A percentile compares a stretch with the other conserved stretches of the same genome.
Evolutionary conservation across 2,797 vertebrate genomes (phyloP).

Genomic region (Acanthopagrus latus): DNA sequence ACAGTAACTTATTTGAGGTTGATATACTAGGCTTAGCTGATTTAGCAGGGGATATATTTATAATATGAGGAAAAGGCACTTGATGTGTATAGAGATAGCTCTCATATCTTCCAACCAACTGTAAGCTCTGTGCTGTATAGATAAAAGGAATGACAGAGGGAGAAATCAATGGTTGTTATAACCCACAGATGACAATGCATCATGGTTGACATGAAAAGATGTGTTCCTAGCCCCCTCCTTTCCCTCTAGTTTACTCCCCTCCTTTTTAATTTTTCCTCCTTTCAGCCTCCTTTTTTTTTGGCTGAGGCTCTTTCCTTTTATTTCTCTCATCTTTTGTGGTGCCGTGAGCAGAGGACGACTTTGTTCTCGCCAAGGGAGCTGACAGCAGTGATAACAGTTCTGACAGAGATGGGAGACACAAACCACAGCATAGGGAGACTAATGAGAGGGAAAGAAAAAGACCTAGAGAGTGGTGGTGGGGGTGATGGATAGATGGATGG

Average conservation of each 20-base stretch:
- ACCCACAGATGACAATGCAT: constrained; percentile 80
- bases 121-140: constrained; percentile 83
- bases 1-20: constrained; percentile 85
- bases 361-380: constrained; percentile 86
- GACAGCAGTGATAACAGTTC: constrained; percentile 87
- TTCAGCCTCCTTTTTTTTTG: constrained; percentile 62
- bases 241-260: constrained; percentile 66
- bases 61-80: constrained; percentile 79
- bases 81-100: constrained; percentile 85
- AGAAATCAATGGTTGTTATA: constrained; percentile 78
- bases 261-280: constrained; percentile 72
- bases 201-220: constrained; percentile 79
- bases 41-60: constrained; percentile 83
- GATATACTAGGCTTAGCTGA: constrained; percentile 83
- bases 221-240: constrained; percentile 70
- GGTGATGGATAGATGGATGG: constrained; percentile 69
- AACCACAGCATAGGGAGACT: constrained; percentile 79
- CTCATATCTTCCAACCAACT: constrained; percentile 81
- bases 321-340: constrained; percentile 84
- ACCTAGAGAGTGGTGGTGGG: constrained; percentile 32
- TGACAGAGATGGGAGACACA: constrained; percentile 85
- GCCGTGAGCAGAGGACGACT: constrained; percentile 84
- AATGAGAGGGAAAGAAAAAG: constrained; percentile 76
- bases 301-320: constrained; percentile 78
- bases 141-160: constrained; percentile 75